These are phyloP conservation scores for Lamproptera curius DNA, from an alignment of 2,888 invertebrate species.

Conservation along the genomic window DNA sequence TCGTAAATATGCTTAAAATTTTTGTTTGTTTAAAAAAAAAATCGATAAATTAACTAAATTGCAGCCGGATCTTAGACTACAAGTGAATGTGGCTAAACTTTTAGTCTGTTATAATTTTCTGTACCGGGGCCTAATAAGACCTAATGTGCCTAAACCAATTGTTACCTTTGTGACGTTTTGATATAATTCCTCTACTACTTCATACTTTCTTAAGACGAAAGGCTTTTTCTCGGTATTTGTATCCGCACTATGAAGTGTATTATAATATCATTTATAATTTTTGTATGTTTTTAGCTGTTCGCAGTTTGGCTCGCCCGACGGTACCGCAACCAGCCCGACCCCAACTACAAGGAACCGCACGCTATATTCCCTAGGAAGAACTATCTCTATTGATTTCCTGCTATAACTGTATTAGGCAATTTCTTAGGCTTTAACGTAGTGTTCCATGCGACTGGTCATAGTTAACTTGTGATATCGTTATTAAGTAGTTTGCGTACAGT, in stretches of 20 bases:
- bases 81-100: too few relatives aligned
- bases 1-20: too few relatives aligned
- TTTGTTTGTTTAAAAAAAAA: too few relatives aligned
- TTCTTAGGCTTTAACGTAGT: constrained; percentile 15
- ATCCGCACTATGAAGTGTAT: too few relatives aligned
- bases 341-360: constrained; percentile 84
- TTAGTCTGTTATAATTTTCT: too few relatives aligned
- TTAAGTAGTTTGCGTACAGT: too few relatives aligned
- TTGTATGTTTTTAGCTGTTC: constrained; percentile 81
- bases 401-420: constrained; percentile 9
- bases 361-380: constrained; percentile 83
- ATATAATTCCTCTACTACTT: too few relatives aligned
- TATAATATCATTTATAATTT: neutral
- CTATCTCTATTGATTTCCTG: constrained; percentile 65
- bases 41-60: too few relatives aligned
- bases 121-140: too few relatives aligned
- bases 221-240: neutral
- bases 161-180: too few relatives aligned
- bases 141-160: too few relatives aligned
- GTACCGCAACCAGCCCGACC: constrained; percentile 89
- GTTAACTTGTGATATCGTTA: constrained; percentile 14
- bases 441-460: constrained; percentile 17
- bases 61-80: too few relatives aligned
- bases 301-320: constrained; percentile 89
- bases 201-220: neutral